Evolutionary conservation across 2,113 vertebrate genomes (phyloP).

Genomic region (Podocnemis expansa): DNA sequence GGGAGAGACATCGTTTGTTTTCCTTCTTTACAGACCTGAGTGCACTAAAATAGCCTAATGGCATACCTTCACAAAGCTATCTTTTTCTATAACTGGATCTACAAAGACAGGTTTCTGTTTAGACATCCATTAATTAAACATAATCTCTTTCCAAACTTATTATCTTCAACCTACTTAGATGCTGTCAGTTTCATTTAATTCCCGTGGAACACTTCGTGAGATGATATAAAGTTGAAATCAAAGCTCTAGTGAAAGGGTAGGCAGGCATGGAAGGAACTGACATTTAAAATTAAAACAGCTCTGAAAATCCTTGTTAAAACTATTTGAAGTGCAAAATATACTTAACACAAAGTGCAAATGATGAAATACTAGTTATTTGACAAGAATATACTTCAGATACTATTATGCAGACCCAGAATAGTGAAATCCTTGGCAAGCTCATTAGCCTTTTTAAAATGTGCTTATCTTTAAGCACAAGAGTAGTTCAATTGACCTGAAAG

Average conservation of each 20-base stretch:
- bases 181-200: conserved; percentile 49
- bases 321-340: neutral
- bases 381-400: neutral
- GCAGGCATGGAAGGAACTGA: neutral
- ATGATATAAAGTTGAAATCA: conserved; percentile 5
- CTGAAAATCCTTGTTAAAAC: neutral
- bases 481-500: neutral
- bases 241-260: neutral
- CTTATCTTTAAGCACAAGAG: neutral
- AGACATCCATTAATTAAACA: conserved; percentile 33
- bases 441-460: neutral
- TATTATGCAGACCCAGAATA: neutral
- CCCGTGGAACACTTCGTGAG: neutral
- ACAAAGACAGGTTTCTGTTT: conserved; percentile 8
- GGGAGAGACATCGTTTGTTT: neutral
- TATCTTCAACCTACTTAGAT: conserved; percentile 1
- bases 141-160: conserved; percentile 30
- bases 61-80: neutral
- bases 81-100: neutral
- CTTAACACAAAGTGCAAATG: neutral
- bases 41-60: conserved; percentile 5
- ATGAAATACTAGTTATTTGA: neutral
- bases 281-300: neutral
- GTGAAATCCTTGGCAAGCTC: neutral
- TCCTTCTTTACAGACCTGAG: neutral